These are phyloP conservation scores for Tympanuchus pallidicinctus DNA, from an alignment of 2,113 vertebrate genomes.

Conservation along the genomic window DNA sequence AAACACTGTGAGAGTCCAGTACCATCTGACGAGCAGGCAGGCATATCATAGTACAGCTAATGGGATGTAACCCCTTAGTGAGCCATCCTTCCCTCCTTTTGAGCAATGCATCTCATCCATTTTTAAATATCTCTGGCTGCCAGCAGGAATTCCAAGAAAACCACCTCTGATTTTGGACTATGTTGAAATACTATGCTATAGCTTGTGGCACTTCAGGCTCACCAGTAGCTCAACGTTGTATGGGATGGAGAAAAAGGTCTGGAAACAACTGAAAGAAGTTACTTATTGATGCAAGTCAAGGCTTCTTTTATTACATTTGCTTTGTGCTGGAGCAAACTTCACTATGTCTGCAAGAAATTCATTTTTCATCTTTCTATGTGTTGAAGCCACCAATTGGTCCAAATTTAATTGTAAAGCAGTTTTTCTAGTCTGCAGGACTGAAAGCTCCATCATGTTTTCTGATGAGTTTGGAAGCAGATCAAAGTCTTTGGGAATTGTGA, in stretches of 20 bases:
- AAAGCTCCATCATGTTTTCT: background rate
- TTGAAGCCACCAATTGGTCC: background rate
- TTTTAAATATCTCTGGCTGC: background rate
- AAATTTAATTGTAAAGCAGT: background rate
- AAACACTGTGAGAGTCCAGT: accelerated
- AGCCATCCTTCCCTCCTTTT: background rate
- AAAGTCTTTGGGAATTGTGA: background rate
- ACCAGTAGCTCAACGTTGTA: background rate
- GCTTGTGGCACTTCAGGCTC: background rate
- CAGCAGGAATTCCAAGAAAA: background rate
- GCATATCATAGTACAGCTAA: background rate
- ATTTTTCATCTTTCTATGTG: background rate
- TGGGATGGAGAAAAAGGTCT: background rate
- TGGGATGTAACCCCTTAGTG: background rate
- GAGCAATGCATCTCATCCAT: background rate
- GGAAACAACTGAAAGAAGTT: background rate
- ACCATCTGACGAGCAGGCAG: background rate
- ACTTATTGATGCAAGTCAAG: accelerated
- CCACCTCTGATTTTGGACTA: background rate
- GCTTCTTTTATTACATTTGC: background rate
- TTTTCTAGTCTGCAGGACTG: background rate
- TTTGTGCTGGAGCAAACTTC: background rate
- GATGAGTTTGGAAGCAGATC: background rate
- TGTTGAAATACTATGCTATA: background rate
- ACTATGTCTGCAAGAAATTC: background rate